Evolutionary conservation across 2,888 invertebrate genomes (phyloP), one percentile per base, ranked within the genome.

Genomic region (Imbricaverruca yamaguchii): DNA sequence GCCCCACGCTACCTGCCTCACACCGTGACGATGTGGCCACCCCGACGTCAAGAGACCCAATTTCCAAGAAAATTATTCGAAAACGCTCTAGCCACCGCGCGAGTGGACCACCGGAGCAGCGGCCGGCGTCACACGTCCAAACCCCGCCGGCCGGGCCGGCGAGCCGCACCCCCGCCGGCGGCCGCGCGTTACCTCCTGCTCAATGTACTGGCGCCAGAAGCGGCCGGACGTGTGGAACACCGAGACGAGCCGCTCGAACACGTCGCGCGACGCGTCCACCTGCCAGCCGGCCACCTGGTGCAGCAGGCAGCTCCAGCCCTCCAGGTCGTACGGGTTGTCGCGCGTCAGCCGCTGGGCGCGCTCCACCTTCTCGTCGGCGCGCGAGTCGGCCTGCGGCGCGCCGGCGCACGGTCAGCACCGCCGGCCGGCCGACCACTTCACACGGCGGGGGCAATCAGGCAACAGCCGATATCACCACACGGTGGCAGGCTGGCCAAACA

Each of bases 161-260:
- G 39, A 39, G 39, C 4, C 39, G 39, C 39, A 39, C 39, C 1
- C 39, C 39, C 1, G 39, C 39, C 39, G 39, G 39, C 23, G 11
- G 23, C 18, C 65, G 23, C 10, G 53, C 81, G 85, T 86, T 88
- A 95, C 94, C 93, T 98, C 97, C 89, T 97, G 96, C 87, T 98
- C 97, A 85, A 98, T 97, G 89, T 97, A 99, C 85, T 98, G 95
- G 89, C 97, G 97, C 99, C 99, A 99, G 87, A 95, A 99, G 82
- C 97, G 91, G 4, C 98, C 99, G 10, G 97, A 95, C 63, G 96
- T 97, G 0, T 98, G 97, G 87, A 98, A 99, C 11, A 96, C 95
- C 1, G 91, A 89, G 0, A 99, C 94, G n/a, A 99, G 90, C 85
- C 94, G 94, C 87, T 99, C 99, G 86, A 97, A 99, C 85, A 98